A percentile compares a stretch with the other conserved stretches of the same genome.
phyloP scores from a whole-genome alignment of 2,888 invertebrate species.

The Volucella zonaria region DNA sequence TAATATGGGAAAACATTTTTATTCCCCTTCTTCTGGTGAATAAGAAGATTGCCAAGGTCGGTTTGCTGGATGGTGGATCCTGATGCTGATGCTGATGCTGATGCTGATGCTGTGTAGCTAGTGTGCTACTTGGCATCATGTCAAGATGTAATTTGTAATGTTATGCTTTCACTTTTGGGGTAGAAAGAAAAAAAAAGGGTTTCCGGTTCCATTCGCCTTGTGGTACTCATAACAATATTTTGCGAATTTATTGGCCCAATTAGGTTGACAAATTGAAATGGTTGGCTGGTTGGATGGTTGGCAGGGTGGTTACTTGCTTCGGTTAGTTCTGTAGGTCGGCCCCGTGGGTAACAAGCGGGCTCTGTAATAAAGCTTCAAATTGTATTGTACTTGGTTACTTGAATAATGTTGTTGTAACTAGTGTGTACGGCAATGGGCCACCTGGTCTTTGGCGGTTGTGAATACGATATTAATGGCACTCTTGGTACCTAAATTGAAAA shows the following conservation, averaged over 20 bases:
- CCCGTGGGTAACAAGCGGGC: background rate
- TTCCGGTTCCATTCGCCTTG: slow-evolving; percentile 17
- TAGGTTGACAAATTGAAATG: slow-evolving; percentile 44
- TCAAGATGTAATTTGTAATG: slow-evolving; percentile 60
- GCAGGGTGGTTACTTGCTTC: no score
- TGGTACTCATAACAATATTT: slow-evolving; percentile 33
- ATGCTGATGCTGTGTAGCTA: background rate
- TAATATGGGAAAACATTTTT: slow-evolving; percentile 16
- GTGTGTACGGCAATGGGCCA: background rate
- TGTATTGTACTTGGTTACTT: background rate
- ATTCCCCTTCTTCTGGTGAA: no score
- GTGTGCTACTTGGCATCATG: slow-evolving; percentile 56
- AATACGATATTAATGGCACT: background rate
- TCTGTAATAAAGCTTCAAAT: slow-evolving; percentile 23
- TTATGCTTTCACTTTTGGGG: slow-evolving; percentile 31
- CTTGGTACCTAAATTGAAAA: no score
- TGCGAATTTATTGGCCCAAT: slow-evolving; percentile 58
- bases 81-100: no score
- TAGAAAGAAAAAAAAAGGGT: background rate
- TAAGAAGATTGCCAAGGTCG: slow-evolving; percentile 34
- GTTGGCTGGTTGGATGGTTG: slow-evolving; percentile 3
- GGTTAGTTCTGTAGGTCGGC: no score
- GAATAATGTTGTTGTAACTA: background rate
- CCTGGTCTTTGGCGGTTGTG: background rate
- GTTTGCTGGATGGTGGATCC: background rate